Evolutionary conservation across 2,888 invertebrate genomes (phyloP), one percentile per base, ranked within the genome.

Genomic region (Drosophila engyochracea): DNA sequence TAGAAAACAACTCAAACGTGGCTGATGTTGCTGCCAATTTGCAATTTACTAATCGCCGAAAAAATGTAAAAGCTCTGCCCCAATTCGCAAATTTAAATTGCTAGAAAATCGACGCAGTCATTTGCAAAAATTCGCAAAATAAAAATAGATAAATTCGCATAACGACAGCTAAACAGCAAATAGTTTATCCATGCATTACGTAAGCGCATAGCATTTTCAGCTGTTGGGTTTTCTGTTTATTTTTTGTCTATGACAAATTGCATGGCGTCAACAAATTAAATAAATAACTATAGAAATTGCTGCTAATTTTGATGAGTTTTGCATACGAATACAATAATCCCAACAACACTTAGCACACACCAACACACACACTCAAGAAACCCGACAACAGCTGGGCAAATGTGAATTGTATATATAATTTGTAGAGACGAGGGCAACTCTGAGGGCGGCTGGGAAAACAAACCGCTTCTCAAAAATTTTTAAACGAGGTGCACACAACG

Each of bases 231-330:
- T 73, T 55, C 54, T 33, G 22, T 53, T 51, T 39, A 22, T 31
- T 57, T 67, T 57, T 78, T 70, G 64, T 58, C 67, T 74, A 74
- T 77, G 57, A 67, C 82, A 84, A 84, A 76, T 77, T 79, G 77
- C 85, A 80, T 82, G 79, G 84, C 81, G 89, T 80, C 80, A 86
- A 89, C 89, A 77, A 74, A 86, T 85, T 85, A 89, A 82, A 82
- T 71, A 89, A 89, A 85, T 68, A 82, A 70, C 70, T 59, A 49
- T 80, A 70, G 66, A 76, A 83, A 79, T 79, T 76, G 74, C 68
- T 75, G 79, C 49, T 49, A 54, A 76, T 81, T 69, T 82, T 79
- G 72, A 76, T 72, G 67, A 28, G 33, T 75, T 84, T 83, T 80
- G 69, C 83, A 69, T 79, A 65, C 66, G 39, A 67, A 44, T 12